These are phyloP conservation scores for Chlorops oryzae DNA, from an alignment of 1,140 invertebrate genomes.

Conservation along the genomic window DNA sequence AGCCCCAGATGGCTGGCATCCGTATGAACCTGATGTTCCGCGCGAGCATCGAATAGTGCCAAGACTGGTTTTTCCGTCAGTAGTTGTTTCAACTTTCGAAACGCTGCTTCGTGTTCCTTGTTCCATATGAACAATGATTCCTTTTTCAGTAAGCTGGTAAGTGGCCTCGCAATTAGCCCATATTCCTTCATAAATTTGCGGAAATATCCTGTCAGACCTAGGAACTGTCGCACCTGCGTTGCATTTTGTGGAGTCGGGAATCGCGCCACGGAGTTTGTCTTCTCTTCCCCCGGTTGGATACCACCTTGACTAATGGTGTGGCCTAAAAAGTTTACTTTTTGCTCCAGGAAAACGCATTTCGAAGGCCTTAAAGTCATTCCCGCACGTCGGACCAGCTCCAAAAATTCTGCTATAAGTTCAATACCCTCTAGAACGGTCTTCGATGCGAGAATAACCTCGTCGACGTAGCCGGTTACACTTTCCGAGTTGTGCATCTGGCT, in stretches of 20 bases:
- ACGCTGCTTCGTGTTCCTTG: not conserved
- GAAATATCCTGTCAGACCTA: conserved; percentile 42
- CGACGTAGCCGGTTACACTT: conserved; percentile 10
- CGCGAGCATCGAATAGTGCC: no score
- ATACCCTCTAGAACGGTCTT: conserved; percentile 20
- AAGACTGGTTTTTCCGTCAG: not conserved
- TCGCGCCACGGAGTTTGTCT: conserved; percentile 35
- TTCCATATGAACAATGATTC: conserved; percentile 1
- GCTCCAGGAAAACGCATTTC: conserved; percentile 3
- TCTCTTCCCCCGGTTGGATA: conserved; percentile 29
- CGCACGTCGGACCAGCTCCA: conserved; percentile 12
- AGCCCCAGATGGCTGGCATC: no score
- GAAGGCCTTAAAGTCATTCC: conserved; percentile 12
- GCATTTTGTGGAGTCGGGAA: conserved; percentile 28
- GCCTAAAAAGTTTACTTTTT: conserved; percentile 13
- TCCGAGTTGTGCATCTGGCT: not conserved
- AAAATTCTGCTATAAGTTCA: conserved; percentile 16
- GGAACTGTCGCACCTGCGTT: conserved; percentile 31
- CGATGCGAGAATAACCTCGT: conserved; percentile 20
- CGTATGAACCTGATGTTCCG: no score
- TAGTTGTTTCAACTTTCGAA: not conserved
- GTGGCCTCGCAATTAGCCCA: conserved; percentile 21
- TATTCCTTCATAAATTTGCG: conserved; percentile 35
- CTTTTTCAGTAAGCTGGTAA: conserved; percentile 28
- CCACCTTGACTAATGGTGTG: conserved; percentile 25